Evolutionary conservation across 1,140 invertebrate genomes (phyloP).

Genomic region (Oppia nitens): DNA sequence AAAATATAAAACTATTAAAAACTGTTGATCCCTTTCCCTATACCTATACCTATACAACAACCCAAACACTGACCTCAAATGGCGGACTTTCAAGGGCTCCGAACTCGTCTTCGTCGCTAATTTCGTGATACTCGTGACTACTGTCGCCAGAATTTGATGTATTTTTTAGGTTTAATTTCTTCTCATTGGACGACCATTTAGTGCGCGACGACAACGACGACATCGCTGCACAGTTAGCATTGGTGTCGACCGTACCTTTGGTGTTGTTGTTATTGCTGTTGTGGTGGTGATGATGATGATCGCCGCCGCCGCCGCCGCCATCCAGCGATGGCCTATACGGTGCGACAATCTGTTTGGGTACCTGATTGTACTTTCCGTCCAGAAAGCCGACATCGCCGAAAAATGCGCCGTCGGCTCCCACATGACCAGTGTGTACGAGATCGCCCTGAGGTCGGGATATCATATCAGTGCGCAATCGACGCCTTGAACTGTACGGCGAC

Average conservation of each 20-base stretch:
- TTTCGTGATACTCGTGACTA: slow-evolving; percentile 75
- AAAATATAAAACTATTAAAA: slow-evolving; percentile 5
- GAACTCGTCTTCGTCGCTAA: slow-evolving; percentile 62
- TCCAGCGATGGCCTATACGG: neutral
- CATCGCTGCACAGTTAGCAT: no score
- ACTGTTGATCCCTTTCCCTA: neutral
- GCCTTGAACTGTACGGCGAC: slow-evolving; percentile 22
- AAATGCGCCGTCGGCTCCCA: slow-evolving; percentile 86
- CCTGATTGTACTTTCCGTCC: slow-evolving; percentile 49
- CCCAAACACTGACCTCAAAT: slow-evolving; percentile 29
- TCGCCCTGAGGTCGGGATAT: slow-evolving; percentile 92
- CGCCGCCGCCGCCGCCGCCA: no score
- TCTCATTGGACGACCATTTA: neutral
- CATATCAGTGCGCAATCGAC: slow-evolving; percentile 67
- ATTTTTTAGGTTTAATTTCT: neutral
- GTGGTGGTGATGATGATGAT: no score
- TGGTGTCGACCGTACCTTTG: no score
- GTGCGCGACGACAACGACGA: neutral
- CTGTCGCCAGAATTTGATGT: neutral
- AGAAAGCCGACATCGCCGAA: slow-evolving; percentile 87
- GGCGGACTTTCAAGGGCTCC: slow-evolving; percentile 30
- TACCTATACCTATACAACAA: neutral
- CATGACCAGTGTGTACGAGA: slow-evolving; percentile 89
- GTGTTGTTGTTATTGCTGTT: neutral
- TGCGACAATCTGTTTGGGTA: slow-evolving; percentile 66